Conservation (phyloP, 2,888 invertebrate species). For the Dynastes maya region DNA sequence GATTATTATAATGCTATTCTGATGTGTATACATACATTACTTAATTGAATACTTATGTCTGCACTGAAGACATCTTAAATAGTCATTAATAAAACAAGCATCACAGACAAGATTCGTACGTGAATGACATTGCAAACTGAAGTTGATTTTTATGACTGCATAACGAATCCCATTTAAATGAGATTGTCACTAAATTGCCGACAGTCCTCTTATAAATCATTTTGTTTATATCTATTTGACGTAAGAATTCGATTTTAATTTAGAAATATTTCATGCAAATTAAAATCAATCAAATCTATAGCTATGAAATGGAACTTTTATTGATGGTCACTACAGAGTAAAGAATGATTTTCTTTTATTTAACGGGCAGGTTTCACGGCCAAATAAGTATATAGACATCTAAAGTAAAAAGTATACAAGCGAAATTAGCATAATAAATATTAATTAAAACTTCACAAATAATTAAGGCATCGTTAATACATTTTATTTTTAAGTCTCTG, state of each 20-base stretch:
- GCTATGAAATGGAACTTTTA: slow-evolving; percentile 40
- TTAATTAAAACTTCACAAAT: too few species aligned
- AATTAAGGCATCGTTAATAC: too few species aligned
- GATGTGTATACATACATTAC: not conserved
- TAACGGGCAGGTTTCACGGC: not conserved
- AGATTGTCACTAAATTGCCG: slow-evolving; percentile 35
- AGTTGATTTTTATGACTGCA: slow-evolving; percentile 19
- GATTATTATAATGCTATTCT: too few species aligned
- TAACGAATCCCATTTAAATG: slow-evolving; percentile 35
- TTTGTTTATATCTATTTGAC: slow-evolving; percentile 44
- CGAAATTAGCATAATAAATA: too few species aligned
- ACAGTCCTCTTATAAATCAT: slow-evolving; percentile 39
- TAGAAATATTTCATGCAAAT: slow-evolving; percentile 46
- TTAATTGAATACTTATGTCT: slow-evolving; percentile 22
- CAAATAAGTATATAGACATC: not conserved
- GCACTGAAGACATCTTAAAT: not conserved
- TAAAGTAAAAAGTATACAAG: too few species aligned
- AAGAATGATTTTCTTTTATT: slow-evolving; percentile 4
- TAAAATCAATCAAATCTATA: slow-evolving; percentile 47
- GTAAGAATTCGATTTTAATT: slow-evolving; percentile 45
- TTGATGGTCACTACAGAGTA: slow-evolving; percentile 23
- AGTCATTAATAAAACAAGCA: not conserved
- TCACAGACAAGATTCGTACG: slow-evolving; percentile 8
- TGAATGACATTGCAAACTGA: slow-evolving; percentile 4
- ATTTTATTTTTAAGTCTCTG: too few species aligned